Conservation (phyloP, 2,113 vertebrate species). For the Laticauda colubrina region DNA sequence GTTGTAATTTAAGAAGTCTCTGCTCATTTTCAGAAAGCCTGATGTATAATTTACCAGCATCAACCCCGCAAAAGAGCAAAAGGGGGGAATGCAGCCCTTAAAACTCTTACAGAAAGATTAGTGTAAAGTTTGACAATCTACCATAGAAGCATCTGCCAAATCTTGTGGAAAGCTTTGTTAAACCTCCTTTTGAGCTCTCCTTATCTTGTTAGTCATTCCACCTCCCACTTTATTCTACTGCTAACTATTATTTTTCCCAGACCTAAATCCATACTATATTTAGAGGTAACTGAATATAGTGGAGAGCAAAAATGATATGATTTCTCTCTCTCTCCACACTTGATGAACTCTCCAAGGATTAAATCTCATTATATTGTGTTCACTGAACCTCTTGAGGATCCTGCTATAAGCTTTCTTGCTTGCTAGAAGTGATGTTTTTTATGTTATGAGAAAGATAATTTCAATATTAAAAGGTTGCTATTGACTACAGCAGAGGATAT, state of each 20-base stretch:
- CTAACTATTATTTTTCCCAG: neutral
- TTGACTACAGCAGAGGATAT: constrained; percentile 25
- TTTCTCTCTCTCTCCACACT: neutral
- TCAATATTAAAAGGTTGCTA: constrained; percentile 40
- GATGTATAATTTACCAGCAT: constrained; percentile 78
- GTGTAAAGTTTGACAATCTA: constrained; percentile 75
- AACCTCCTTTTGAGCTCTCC: constrained; percentile 56
- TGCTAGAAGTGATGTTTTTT: constrained; percentile 17
- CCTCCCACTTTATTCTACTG: neutral
- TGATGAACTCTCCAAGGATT: accelerated
- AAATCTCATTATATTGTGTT: neutral
- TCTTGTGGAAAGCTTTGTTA: constrained; percentile 67
- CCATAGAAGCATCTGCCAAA: constrained; percentile 71
- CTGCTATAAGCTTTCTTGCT: neutral
- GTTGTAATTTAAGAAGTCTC: constrained; percentile 73
- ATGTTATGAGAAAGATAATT: constrained; percentile 31
- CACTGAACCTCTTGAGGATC: constrained; percentile 30
- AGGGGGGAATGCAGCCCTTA: constrained; percentile 71
- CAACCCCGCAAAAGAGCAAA: constrained; percentile 73
- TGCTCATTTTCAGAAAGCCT: constrained; percentile 69
- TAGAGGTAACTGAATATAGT: neutral
- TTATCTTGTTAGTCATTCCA: constrained; percentile 27
- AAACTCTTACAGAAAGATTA: constrained; percentile 80
- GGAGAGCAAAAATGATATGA: neutral
- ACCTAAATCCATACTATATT: neutral